Conservation (phyloP, 2,113 vertebrate genomes). For the Hippoglossus stenolepis region DNA sequence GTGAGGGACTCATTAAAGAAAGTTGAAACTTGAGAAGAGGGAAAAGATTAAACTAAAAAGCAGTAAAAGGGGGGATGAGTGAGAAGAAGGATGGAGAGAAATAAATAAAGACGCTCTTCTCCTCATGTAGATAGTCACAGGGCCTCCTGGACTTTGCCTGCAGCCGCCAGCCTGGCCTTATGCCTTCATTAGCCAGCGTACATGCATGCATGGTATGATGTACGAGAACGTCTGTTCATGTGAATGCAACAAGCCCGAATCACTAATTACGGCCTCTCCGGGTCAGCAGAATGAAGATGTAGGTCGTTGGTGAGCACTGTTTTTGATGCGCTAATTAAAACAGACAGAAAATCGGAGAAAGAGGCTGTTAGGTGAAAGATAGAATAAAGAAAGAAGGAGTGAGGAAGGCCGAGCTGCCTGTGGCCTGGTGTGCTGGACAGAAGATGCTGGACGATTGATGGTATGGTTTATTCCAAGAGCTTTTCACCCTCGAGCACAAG, state of each 20-base stretch:
- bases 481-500: conserved; percentile 15
- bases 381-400: conserved; percentile 1
- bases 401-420: conserved; percentile 11
- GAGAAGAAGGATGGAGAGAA: conserved; percentile 9
- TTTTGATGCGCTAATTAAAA: conserved; percentile 53
- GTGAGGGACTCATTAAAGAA: conserved; percentile 1
- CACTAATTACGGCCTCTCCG: too few species aligned
- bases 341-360: conserved; percentile 14
- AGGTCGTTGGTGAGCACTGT: conserved; percentile 37
- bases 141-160: background rate
- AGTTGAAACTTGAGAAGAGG: background rate
- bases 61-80: background rate
- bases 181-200: conserved; percentile 30
- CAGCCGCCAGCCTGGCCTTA: background rate
- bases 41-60: conserved; percentile 3
- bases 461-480: conserved; percentile 22
- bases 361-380: background rate
- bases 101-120: conserved; percentile 15
- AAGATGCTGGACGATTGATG: conserved; percentile 48
- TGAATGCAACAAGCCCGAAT: conserved; percentile 33
- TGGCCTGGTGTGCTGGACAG: conserved; percentile 37
- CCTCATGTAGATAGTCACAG: background rate
- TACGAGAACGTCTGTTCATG: conserved; percentile 12
- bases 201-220: conserved; percentile 19
- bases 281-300: conserved; percentile 35